phyloP scores from a whole-genome alignment of 2,113 vertebrate genomes.

The Prunella himalayana region DNA sequence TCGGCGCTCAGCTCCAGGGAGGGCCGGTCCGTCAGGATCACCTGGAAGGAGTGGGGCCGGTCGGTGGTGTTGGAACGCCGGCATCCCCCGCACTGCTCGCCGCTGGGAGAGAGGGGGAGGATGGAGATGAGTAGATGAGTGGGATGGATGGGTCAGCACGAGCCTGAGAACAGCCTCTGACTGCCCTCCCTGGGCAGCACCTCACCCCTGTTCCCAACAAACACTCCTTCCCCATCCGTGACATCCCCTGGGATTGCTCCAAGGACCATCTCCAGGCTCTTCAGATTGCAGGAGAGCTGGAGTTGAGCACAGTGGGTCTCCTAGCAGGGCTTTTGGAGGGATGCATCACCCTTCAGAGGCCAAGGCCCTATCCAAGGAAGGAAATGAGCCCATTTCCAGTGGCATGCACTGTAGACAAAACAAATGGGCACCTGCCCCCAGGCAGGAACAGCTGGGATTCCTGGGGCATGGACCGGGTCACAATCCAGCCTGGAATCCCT shows the following conservation, averaged over 20 bases:
- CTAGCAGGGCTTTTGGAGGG: neutral
- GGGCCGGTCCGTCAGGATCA: slow-evolving; percentile 87
- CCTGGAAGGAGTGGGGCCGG: slow-evolving; percentile 91
- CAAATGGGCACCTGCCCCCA: fast-evolving
- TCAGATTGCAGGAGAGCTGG: fast-evolving
- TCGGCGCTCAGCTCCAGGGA: slow-evolving; percentile 90
- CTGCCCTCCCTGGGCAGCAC: neutral
- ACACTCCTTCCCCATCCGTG: fast-evolving
- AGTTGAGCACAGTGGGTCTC: fast-evolving
- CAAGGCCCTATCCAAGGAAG: neutral
- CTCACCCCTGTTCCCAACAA: neutral
- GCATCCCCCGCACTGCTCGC: slow-evolving; percentile 94
- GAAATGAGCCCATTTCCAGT: neutral
- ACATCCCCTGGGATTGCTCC: neutral
- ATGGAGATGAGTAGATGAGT: neutral
- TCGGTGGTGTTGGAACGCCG: slow-evolving; percentile 89
- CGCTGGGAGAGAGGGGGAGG: slow-evolving; percentile 73
- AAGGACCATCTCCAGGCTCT: neutral
- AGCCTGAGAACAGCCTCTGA: neutral
- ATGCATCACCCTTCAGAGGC: neutral
- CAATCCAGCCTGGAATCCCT: neutral
- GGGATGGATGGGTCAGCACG: fast-evolving
- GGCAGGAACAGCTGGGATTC: neutral
- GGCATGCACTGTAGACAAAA: neutral
- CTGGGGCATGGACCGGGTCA: fast-evolving